Conservation (phyloP, 1,140 invertebrate genomes). For the Bathynomus jamesi region DNA sequence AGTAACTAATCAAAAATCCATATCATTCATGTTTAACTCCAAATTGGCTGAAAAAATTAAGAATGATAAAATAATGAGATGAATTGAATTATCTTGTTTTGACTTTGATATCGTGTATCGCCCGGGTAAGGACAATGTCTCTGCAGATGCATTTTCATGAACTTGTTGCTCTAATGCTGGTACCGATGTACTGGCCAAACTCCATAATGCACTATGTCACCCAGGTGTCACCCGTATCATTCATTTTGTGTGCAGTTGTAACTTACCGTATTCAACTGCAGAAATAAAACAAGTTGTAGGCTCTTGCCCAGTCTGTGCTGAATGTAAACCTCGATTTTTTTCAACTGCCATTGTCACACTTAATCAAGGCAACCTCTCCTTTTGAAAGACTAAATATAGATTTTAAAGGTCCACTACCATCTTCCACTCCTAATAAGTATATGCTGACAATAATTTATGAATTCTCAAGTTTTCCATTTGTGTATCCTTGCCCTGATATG, state of each 20-base stretch:
- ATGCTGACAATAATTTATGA: neutral
- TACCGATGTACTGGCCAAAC: neutral
- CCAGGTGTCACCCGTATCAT: slow-evolving; percentile 16
- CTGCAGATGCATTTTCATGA: slow-evolving; percentile 11
- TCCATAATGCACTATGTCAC: slow-evolving; percentile 13
- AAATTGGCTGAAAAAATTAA: slow-evolving; percentile 18
- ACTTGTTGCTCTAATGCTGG: neutral
- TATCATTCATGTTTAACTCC: slow-evolving; percentile 23
- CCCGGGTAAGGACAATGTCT: slow-evolving; percentile 5
- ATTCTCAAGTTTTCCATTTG: no score
- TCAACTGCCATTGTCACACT: neutral
- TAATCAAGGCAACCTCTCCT: slow-evolving; percentile 5
- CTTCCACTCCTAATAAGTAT: no score
- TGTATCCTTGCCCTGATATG: slow-evolving; percentile 9
- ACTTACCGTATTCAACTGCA: slow-evolving; percentile 4
- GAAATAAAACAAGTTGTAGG: slow-evolving; percentile 12
- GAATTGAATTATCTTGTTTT: slow-evolving; percentile 22
- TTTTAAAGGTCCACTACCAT: no score
- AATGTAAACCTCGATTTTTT: neutral
- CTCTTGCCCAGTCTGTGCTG: neutral
- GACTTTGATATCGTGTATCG: slow-evolving; percentile 11
- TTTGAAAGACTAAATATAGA: neutral
- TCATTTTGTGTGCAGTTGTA: slow-evolving; percentile 9
- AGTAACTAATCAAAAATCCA: slow-evolving; percentile 5
- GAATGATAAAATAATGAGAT: slow-evolving; percentile 22